A percentile compares a stretch with the other conserved stretches of the same genome.
These are phyloP conservation scores for Ophion obscuratus DNA, from an alignment of 2,888 invertebrate species.

Conservation along the genomic window DNA sequence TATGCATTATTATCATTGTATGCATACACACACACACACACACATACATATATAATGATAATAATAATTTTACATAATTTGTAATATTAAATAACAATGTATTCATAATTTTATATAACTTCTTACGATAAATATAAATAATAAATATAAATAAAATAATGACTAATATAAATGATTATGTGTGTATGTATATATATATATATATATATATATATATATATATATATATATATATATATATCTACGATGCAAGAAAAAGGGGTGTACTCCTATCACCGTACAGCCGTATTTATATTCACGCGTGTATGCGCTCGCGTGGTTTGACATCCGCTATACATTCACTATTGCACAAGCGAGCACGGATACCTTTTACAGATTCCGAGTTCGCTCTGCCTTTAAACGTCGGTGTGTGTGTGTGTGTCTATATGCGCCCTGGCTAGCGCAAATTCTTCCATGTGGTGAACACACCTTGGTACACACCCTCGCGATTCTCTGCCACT, in stretches of 20 bases:
- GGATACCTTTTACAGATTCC: constrained; percentile 78
- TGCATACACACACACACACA: too few species aligned
- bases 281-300: constrained; percentile 49
- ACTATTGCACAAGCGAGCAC: constrained; percentile 81
- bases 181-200: too few species aligned
- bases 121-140: too few species aligned
- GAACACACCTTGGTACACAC: constrained; percentile 82
- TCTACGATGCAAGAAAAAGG: constrained; percentile 62
- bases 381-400: constrained; percentile 64
- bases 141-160: too few species aligned
- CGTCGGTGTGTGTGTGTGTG: constrained; percentile 55
- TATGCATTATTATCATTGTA: too few species aligned
- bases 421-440: constrained; percentile 75
- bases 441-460: constrained; percentile 80
- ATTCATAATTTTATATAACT: too few species aligned
- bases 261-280: constrained; percentile 71
- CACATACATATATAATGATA: too few species aligned
- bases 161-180: too few species aligned
- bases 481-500: constrained; percentile 74
- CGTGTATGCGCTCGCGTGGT: constrained; percentile 74
- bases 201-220: too few species aligned
- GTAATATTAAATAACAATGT: too few species aligned
- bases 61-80: too few species aligned
- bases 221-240: not conserved
- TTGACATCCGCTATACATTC: constrained; percentile 84